Conservation (phyloP, 2,888 invertebrate species). For the Leucoptera coffeella region DNA sequence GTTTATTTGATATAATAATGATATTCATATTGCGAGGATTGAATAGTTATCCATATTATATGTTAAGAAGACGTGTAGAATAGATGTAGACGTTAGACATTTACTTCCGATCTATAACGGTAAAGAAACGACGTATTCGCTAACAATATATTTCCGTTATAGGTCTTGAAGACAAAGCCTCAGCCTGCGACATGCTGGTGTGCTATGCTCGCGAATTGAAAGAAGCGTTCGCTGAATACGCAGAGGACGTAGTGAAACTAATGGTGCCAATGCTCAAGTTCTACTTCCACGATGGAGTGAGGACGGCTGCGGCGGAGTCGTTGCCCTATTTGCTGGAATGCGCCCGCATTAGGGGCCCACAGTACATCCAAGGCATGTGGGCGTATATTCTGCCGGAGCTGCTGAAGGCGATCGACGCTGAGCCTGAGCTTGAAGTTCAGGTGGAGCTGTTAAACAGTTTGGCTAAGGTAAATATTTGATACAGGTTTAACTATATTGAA, state of each 20-base stretch:
- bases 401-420: constrained; percentile 81
- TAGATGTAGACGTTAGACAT: too few relatives aligned
- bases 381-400: constrained; percentile 81
- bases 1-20: too few relatives aligned
- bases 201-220: constrained; percentile 92
- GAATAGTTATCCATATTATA: too few relatives aligned
- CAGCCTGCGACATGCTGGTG: constrained; percentile 93
- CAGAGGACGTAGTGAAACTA: constrained; percentile 67
- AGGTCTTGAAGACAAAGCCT: constrained; percentile 92
- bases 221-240: constrained; percentile 60
- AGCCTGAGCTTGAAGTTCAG: constrained; percentile 84
- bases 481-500: neutral
- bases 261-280: constrained; percentile 90
- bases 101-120: too few relatives aligned
- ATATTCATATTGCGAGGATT: too few relatives aligned
- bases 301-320: constrained; percentile 87
- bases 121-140: too few relatives aligned
- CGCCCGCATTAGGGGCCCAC: constrained; percentile 74
- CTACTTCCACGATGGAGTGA: constrained; percentile 89
- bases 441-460: constrained; percentile 76
- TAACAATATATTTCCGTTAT: too few relatives aligned
- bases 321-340: constrained; percentile 84
- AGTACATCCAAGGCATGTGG: constrained; percentile 71
- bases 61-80: too few relatives aligned
- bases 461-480: constrained; percentile 50